phyloP scores from a whole-genome alignment of 2,113 vertebrate species.

The Sminthopsis crassicaudata region DNA sequence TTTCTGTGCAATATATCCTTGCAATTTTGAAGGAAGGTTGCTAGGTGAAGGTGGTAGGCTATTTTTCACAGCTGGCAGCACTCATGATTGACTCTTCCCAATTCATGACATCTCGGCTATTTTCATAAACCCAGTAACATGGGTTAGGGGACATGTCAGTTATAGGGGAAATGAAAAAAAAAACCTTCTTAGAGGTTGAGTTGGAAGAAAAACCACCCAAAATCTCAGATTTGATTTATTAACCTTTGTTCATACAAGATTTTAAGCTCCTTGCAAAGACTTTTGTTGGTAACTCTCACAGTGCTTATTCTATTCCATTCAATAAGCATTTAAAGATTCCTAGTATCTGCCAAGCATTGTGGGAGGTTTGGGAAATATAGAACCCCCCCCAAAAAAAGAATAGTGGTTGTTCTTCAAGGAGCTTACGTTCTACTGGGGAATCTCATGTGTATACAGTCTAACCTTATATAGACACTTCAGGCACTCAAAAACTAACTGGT shows the following conservation, averaged over 20 bases:
- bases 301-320: not conserved
- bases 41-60: not conserved
- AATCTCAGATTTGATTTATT: not conserved
- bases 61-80: not conserved
- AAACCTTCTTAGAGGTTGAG: not conserved
- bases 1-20: not conserved
- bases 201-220: constrained; percentile 1
- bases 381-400: not conserved
- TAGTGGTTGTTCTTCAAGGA: not conserved
- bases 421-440: not conserved
- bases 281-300: not conserved
- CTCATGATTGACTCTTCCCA: not conserved
- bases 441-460: not conserved
- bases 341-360: not conserved
- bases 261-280: not conserved
- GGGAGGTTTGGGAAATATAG: not conserved
- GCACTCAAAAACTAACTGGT: not conserved
- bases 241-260: not conserved
- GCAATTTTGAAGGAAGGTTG: constrained; percentile 32
- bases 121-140: constrained; percentile 27
- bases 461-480: not conserved
- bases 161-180: not conserved
- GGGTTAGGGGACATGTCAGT: not conserved
- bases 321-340: not conserved
- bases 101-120: constrained; percentile 11